Evolutionary conservation across 2,797 vertebrate species (phyloP).

Genomic region (Rhinoraja longicauda): DNA sequence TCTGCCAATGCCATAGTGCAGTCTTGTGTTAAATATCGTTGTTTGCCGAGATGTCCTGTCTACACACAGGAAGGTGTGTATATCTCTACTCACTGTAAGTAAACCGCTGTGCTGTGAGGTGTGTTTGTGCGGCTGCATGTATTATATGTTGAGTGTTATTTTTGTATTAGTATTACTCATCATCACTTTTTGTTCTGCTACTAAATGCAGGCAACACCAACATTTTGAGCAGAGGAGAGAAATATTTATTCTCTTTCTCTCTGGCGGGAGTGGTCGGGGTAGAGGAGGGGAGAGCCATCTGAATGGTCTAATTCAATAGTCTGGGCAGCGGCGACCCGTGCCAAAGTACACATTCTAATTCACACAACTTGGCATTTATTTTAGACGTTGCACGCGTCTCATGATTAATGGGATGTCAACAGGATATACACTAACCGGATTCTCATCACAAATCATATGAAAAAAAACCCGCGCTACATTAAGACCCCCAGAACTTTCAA

Average conservation of each 20-base stretch:
- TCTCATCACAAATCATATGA: background rate
- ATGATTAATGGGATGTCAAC: conserved; percentile 29
- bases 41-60: conserved; percentile 20
- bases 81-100: background rate
- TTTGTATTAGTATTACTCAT: background rate
- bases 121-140: background rate
- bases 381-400: conserved; percentile 35
- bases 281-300: background rate
- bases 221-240: background rate
- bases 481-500: background rate
- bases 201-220: background rate
- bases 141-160: conserved; percentile 3
- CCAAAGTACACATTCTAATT: conserved; percentile 39
- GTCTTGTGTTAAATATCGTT: background rate
- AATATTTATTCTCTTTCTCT: background rate
- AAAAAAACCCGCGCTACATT: no score
- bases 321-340: background rate
- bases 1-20: conserved; percentile 48
- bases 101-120: background rate
- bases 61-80: background rate
- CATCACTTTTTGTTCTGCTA: background rate
- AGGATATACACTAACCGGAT: background rate
- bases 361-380: conserved; percentile 35
- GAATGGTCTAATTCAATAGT: conserved; percentile 37
- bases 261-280: conserved; percentile 27